Conservation (phyloP, 2,797 vertebrate species). For the Enteromius viviparus region DNA sequence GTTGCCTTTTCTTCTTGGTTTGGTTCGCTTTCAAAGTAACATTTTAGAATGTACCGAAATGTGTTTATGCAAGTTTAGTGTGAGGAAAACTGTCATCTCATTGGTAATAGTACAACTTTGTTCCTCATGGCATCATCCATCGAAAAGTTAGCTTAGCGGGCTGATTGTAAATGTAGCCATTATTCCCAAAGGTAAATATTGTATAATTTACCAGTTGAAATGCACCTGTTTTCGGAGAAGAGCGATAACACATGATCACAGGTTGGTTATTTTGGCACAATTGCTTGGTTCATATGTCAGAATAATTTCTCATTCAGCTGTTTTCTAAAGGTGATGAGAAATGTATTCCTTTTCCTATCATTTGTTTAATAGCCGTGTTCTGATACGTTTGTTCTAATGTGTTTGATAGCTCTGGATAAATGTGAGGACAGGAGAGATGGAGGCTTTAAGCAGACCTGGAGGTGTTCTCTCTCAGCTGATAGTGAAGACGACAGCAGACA, state of each 20-base stretch:
- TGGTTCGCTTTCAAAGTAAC: neutral
- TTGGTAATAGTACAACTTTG: neutral
- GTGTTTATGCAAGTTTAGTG: neutral
- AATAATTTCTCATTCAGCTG: neutral
- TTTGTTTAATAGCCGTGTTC: neutral
- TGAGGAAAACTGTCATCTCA: neutral
- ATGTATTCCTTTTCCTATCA: neutral
- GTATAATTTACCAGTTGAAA: neutral
- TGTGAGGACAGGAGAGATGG: slow-evolving; percentile 89
- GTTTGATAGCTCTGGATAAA: slow-evolving; percentile 90
- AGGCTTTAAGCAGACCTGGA: slow-evolving; percentile 72
- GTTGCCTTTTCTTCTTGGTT: neutral
- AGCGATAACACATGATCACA: neutral
- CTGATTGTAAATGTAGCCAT: neutral
- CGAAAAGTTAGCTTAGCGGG: neutral
- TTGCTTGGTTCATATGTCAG: neutral
- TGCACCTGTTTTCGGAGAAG: neutral
- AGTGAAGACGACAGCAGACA: slow-evolving; percentile 87
- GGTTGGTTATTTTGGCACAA: neutral
- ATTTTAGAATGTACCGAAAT: neutral
- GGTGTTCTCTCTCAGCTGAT: slow-evolving; percentile 74
- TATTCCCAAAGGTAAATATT: neutral
- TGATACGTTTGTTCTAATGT: slow-evolving; percentile 65
- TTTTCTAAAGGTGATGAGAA: neutral
- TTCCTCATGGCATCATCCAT: neutral